phyloP scores from a whole-genome alignment of 2,797 vertebrate genomes.

The Sarcophilus harrisii region DNA sequence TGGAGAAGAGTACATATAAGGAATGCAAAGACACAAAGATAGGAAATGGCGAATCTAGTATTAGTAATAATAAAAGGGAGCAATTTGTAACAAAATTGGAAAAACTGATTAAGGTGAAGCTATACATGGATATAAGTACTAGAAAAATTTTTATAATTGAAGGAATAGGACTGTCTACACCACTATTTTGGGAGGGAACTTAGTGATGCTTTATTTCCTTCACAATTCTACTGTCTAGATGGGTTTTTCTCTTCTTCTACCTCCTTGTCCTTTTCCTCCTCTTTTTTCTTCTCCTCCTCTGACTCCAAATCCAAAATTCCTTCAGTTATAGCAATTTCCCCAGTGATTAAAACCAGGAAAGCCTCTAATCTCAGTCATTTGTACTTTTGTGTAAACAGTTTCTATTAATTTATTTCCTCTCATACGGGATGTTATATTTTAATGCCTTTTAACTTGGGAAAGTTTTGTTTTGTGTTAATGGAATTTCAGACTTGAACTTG shows the following conservation, averaged over 20 bases:
- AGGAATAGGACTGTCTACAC: neutral
- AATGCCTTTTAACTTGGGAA: neutral
- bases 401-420: neutral
- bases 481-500: constrained; percentile 1
- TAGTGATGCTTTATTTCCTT: neutral
- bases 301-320: neutral
- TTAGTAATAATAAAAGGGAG: neutral
- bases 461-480: neutral
- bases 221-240: neutral
- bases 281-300: neutral
- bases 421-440: constrained; percentile 11
- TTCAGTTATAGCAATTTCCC: neutral
- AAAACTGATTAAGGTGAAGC: neutral
- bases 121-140: neutral
- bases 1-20: neutral
- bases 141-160: neutral
- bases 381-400: constrained; percentile 25
- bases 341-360: neutral
- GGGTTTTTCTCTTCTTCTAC: neutral
- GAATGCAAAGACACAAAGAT: neutral
- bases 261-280: too few relatives aligned
- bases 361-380: constrained; percentile 8
- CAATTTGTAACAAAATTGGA: neutral
- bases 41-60: neutral
- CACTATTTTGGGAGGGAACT: neutral